Conservation (phyloP, 1,140 invertebrate genomes). For the Drosophila oshimai region DNA sequence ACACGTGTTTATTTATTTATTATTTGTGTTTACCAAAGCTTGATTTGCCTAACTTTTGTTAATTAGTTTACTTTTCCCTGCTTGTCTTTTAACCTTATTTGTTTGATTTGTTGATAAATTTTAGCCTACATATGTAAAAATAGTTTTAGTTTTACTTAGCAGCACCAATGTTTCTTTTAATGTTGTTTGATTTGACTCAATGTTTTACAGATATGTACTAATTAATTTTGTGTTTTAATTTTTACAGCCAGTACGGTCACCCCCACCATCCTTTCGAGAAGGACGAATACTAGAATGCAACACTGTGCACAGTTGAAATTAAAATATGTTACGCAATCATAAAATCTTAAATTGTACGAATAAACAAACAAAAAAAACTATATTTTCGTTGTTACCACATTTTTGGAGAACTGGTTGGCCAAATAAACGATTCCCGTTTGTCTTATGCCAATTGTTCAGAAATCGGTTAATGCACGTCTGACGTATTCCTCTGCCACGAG, state of each 20-base stretch:
- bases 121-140: background rate
- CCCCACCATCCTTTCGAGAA: conserved; percentile 25
- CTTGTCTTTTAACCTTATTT: background rate
- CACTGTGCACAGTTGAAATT: conserved; percentile 2
- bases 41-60: background rate
- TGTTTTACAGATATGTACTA: background rate
- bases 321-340: conserved; percentile 18
- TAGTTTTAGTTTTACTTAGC: background rate
- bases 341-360: conserved; percentile 14
- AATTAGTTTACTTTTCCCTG: background rate
- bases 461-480: conserved; percentile 44
- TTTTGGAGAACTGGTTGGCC: background rate
- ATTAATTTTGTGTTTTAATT: background rate
- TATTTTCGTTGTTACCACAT: no score
- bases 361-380: background rate
- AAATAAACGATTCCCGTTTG: conserved; percentile 9
- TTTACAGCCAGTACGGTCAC: conserved; percentile 10
- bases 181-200: background rate
- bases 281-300: conserved; percentile 16
- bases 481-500: conserved; percentile 49
- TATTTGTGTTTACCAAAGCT: background rate
- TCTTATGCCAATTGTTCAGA: conserved; percentile 1
- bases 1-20: background rate
- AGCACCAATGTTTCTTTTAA: background rate
- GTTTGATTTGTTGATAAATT: background rate